These are phyloP conservation scores for Thryonomys swinderianus DNA, from an alignment of 2,113 vertebrate species.

Conservation along the genomic window DNA sequence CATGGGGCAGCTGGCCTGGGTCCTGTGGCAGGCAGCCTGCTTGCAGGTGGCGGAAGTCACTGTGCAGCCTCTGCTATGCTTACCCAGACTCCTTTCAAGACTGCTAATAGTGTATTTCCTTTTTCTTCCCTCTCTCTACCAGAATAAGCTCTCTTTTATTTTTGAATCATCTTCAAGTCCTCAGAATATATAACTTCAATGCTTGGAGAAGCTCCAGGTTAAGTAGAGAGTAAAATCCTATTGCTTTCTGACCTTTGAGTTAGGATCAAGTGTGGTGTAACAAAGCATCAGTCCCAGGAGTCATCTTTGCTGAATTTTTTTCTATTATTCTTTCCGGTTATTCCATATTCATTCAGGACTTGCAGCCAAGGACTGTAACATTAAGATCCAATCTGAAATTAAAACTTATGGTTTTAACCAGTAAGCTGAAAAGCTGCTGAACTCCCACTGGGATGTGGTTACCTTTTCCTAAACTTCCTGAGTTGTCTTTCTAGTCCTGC, in stretches of 20 bases:
- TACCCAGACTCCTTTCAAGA: constrained; percentile 53
- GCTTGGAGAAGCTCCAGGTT: constrained; percentile 62
- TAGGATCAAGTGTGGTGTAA: constrained; percentile 60
- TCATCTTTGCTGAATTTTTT: constrained; percentile 63
- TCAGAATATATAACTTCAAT: constrained; percentile 58
- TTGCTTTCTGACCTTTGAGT: constrained; percentile 68
- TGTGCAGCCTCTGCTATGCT: too few relatives aligned
- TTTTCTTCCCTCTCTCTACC: constrained; percentile 40
- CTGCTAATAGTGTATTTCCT: constrained; percentile 60
- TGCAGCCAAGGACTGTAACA: constrained; percentile 61
- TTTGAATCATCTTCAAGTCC: constrained; percentile 42
- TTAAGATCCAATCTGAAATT: constrained; percentile 72
- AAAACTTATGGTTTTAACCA: constrained; percentile 53
- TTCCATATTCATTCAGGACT: constrained; percentile 36
- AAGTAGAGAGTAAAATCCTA: constrained; percentile 60
- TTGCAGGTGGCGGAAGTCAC: too few relatives aligned
- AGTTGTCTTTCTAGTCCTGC: background rate
- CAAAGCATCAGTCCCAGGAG: constrained; percentile 66
- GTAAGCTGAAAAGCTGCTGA: constrained; percentile 11
- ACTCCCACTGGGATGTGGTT: constrained; percentile 35
- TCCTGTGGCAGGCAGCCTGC: too few relatives aligned
- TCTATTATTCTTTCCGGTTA: constrained; percentile 73
- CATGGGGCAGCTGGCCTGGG: too few relatives aligned
- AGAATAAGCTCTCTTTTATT: constrained; percentile 35
- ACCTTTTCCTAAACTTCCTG: constrained; percentile 66